phyloP scores from a whole-genome alignment of 2,113 vertebrate genomes.

The Ceyx margarethae region DNA sequence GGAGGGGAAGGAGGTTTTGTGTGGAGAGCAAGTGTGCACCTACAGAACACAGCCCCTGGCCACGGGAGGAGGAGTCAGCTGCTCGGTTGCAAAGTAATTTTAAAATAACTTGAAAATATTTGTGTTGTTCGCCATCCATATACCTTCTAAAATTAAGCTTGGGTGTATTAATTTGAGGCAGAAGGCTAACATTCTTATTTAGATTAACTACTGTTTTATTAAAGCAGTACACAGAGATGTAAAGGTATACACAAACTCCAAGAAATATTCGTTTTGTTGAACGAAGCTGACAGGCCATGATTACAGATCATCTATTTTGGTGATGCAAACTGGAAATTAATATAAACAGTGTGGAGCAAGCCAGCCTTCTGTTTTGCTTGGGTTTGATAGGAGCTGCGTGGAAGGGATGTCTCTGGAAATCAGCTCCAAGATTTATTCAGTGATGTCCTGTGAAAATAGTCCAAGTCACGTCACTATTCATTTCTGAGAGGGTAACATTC shows the following conservation, averaged over 20 bases:
- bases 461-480: background rate
- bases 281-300: conserved; percentile 3
- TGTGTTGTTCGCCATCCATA: conserved; percentile 44
- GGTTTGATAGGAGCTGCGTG: conserved; percentile 15
- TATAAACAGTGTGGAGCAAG: conserved; percentile 26
- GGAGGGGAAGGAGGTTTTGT: conserved; percentile 24
- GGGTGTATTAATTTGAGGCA: conserved; percentile 29
- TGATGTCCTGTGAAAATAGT: conserved; percentile 23
- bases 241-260: conserved; percentile 41
- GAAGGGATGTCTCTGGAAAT: conserved; percentile 16
- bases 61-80: background rate
- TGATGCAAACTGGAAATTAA: conserved; percentile 33
- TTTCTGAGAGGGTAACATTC: background rate
- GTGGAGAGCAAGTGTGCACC: conserved; percentile 7
- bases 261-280: conserved; percentile 53
- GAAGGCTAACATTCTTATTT: conserved; percentile 50
- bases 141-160: conserved; percentile 36
- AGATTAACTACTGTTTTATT: conserved; percentile 62
- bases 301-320: conserved; percentile 36
- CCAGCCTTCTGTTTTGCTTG: background rate
- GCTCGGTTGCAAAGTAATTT: background rate
- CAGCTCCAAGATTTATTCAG: conserved; percentile 21
- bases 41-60: background rate
- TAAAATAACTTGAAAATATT: conserved; percentile 45
- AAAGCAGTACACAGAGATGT: conserved; percentile 29